Evolutionary conservation across 2,888 invertebrate genomes (phyloP), one percentile per base, ranked within the genome.

Genomic region (Drepana falcataria): DNA sequence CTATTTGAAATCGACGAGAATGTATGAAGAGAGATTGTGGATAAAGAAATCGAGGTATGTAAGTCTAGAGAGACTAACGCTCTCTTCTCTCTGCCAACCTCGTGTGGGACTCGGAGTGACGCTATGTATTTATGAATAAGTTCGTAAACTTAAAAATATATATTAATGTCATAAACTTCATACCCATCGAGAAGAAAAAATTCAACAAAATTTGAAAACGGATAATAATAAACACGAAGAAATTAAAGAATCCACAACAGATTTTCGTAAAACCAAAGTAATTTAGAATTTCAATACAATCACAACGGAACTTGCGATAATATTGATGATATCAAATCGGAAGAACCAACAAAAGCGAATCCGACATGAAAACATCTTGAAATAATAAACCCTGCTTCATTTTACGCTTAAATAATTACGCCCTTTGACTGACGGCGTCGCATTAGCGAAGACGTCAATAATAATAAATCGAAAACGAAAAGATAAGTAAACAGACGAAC

Each of bases 371-470:
- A 65, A 64, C 61, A 61, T 62, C 65, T 61, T 58, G 55, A 53
- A 61, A 61, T 56, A 65, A 62, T 59, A 66, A 59, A 65, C 62
- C 47, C 35, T 3, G 33, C 61, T 63, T 64, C 51, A 63, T 65
- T 64, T 64, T 61, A 60, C 54, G 60, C 58, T 60, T 58, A 59
- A 70, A 64, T 63, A 63, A 58, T 60, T 58, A 59, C 54, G 53
- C 64, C 63, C 63, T 63, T 54, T 71, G 66, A 75, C 61, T 77
- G 81, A 75, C 78, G 76, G 73, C 65, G 59, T 61, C 58, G 63
- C 77, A 73, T 80, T 77, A 81, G 65, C 70, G 64, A 64, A 60
- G 65, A 68, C 71, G 73, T 75, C 73, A 75, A 74, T 74, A 80
- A 72, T 71, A 76, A 75, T 69, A 69, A 71, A 77, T 70, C 61